A percentile compares a stretch with the other conserved stretches of the same genome.
Conservation (phyloP, 2,888 invertebrate species). For the Scaptomyza tumidula region DNA sequence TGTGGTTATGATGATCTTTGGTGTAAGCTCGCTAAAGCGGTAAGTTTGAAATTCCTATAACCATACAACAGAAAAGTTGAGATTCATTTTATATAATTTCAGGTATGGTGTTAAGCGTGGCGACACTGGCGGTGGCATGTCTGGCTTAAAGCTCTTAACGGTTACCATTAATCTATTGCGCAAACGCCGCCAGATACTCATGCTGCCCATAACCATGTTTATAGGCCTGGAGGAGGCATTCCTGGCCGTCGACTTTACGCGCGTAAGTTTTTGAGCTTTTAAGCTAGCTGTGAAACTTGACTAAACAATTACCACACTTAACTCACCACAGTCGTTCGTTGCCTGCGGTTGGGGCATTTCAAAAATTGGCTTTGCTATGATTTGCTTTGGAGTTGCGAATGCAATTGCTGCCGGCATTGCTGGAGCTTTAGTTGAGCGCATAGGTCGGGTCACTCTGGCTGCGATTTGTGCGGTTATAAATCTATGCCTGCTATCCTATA, state of each 20-base stretch:
- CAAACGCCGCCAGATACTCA: conserved; percentile 91
- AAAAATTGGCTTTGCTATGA: conserved; percentile 97
- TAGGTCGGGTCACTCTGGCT: conserved; percentile 92
- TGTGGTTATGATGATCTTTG: conserved; percentile 89
- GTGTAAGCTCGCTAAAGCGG: conserved; percentile 93
- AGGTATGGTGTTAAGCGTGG: conserved; percentile 87
- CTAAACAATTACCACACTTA: not conserved
- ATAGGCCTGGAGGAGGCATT: conserved; percentile 97
- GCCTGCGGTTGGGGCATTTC: conserved; percentile 95
- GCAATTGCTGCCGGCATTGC: conserved; percentile 93
- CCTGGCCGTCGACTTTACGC: conserved; percentile 92
- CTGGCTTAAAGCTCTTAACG: conserved; percentile 88
- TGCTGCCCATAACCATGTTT: conserved; percentile 96
- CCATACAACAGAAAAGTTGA: not conserved
- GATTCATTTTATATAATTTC: not conserved
- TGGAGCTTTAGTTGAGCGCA: conserved; percentile 90
- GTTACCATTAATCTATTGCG: conserved; percentile 91
- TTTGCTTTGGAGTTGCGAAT: conserved; percentile 95
- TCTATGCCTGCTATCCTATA: conserved; percentile 88
- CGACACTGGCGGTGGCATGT: conserved; percentile 86
- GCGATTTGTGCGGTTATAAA: conserved; percentile 90
- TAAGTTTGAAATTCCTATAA: conserved; percentile 77
- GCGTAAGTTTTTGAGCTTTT: conserved; percentile 85
- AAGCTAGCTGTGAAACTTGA: conserved; percentile 7
- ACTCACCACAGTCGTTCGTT: conserved; percentile 88